These are phyloP conservation scores for Anoplophora glabripennis DNA, from an alignment of 1,140 invertebrate genomes.

Conservation along the genomic window DNA sequence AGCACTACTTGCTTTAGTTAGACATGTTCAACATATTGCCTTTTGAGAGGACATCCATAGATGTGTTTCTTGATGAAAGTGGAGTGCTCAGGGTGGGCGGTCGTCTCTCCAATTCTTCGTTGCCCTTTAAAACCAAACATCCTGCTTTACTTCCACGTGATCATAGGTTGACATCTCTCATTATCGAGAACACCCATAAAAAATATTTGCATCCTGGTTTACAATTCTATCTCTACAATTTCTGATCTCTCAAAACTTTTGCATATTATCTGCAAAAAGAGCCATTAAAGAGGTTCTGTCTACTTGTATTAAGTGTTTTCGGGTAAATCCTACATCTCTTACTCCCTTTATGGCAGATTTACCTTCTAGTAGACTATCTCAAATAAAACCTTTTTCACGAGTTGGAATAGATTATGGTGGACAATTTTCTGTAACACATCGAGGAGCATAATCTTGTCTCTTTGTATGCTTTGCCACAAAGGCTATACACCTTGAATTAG, in stretches of 20 bases:
- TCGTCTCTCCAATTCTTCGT: slow-evolving; percentile 23
- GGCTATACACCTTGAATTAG: slow-evolving; percentile 3
- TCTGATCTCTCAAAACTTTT: slow-evolving; percentile 15
- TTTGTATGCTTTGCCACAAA: slow-evolving; percentile 8
- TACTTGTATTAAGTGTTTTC: slow-evolving; percentile 2
- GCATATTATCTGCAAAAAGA: slow-evolving; percentile 5
- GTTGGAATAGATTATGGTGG: slow-evolving; percentile 12
- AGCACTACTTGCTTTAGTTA: background rate
- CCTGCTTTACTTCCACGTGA: slow-evolving; percentile 8
- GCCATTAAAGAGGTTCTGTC: slow-evolving; percentile 5
- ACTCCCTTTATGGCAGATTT: slow-evolving; percentile 15
- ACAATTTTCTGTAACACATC: slow-evolving; percentile 9
- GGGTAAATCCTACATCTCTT: background rate
- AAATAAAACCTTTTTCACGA: slow-evolving; percentile 8
- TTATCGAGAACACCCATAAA: slow-evolving; percentile 7
- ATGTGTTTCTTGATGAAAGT: too few relatives aligned
- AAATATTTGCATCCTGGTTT: slow-evolving; percentile 14
- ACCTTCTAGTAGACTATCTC: slow-evolving; percentile 5
- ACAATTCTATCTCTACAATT: slow-evolving; percentile 1
- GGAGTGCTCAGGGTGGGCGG: slow-evolving; percentile 14
- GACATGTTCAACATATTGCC: slow-evolving; percentile 1
- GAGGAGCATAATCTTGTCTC: slow-evolving; percentile 4
- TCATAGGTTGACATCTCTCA: slow-evolving; percentile 4
- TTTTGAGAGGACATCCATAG: background rate
- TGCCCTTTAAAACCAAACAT: slow-evolving; percentile 15